Evolutionary conservation across 2,113 vertebrate species (phyloP).

Genomic region (Stigmatopora nigra): DNA sequence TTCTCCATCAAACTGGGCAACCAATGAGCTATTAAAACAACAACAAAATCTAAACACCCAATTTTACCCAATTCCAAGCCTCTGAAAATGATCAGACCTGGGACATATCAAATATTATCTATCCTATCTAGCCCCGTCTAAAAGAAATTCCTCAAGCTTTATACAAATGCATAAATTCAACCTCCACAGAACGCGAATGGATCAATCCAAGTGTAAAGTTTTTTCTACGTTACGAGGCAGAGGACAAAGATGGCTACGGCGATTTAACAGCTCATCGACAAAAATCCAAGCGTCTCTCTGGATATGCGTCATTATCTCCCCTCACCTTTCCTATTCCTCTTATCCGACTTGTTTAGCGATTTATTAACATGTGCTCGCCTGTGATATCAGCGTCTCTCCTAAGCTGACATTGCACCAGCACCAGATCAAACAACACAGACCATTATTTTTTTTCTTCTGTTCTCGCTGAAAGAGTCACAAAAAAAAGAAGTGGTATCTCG

Average conservation of each 20-base stretch:
- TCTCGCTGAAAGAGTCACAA: conserved; percentile 21
- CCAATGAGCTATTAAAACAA: too few species aligned
- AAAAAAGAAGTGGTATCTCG: conserved; percentile 22
- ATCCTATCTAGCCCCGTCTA: too few species aligned
- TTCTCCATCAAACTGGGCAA: too few species aligned
- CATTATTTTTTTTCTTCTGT: conserved; percentile 15
- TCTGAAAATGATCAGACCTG: too few species aligned
- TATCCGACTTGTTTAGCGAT: conserved; percentile 33
- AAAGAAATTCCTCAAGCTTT: too few species aligned
- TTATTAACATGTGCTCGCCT: conserved; percentile 35
- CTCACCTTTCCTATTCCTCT: conserved; percentile 16
- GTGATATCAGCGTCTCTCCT: conserved; percentile 29
- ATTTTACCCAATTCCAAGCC: too few species aligned
- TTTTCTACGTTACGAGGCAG: not conserved
- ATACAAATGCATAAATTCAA: too few species aligned
- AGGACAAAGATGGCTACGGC: not conserved
- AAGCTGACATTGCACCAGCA: conserved; percentile 28
- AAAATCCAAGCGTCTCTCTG: conserved; percentile 45
- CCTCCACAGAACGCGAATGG: too few species aligned
- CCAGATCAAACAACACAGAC: conserved; percentile 14
- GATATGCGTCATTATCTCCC: conserved; percentile 37
- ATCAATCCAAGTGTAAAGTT: too few species aligned
- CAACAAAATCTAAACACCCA: too few species aligned
- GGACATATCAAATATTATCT: too few species aligned
- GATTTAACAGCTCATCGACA: conserved; percentile 59